These are phyloP conservation scores for Hoplias malabaricus DNA, from an alignment of 2,113 vertebrate genomes.

Conservation along the genomic window DNA sequence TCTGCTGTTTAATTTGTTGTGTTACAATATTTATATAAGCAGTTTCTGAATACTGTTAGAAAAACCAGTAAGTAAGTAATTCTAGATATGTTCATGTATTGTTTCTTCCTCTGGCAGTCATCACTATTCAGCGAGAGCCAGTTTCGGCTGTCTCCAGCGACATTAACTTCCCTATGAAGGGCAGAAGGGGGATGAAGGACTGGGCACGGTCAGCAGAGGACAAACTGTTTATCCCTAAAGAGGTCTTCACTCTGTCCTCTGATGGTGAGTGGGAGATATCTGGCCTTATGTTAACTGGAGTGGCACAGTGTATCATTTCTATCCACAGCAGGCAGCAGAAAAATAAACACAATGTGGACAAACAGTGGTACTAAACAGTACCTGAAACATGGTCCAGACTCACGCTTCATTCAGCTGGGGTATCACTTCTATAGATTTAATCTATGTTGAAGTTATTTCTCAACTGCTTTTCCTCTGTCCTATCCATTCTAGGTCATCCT, in stretches of 20 bases:
- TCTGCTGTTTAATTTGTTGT: no score
- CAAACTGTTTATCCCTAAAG: conserved; percentile 96
- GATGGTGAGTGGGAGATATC: conserved; percentile 71
- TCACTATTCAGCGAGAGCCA: conserved; percentile 94
- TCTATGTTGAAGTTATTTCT: neutral
- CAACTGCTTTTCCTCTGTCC: neutral
- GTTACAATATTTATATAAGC: no score
- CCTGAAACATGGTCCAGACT: neutral
- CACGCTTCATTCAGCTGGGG: neutral
- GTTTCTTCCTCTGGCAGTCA: conserved; percentile 74
- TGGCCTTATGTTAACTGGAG: neutral
- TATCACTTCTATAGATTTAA: neutral
- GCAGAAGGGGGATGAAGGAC: conserved; percentile 96
- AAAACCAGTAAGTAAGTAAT: no score
- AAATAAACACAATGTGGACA: neutral
- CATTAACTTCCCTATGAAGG: conserved; percentile 97
- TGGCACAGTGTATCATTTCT: neutral
- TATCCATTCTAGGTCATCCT: neutral
- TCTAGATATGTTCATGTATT: no score
- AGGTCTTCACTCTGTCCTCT: conserved; percentile 86
- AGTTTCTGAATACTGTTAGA: no score
- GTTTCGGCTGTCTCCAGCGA: conserved; percentile 96
- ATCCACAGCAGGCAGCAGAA: neutral
- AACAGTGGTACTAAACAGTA: neutral
- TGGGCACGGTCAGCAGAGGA: conserved; percentile 96